Conservation (phyloP, 2,888 invertebrate species). For the Philonicus albiceps region DNA sequence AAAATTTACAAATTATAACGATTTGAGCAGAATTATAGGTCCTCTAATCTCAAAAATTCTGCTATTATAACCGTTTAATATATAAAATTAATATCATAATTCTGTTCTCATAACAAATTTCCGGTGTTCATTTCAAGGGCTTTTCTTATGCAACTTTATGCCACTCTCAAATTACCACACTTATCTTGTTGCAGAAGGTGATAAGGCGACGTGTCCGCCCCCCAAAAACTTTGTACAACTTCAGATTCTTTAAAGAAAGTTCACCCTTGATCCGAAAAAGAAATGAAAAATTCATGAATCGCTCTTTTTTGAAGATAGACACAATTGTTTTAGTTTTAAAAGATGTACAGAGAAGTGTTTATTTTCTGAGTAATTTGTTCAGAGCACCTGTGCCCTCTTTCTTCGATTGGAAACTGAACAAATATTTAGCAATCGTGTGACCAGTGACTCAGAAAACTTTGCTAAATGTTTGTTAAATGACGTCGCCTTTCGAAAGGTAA, state of each 20-base stretch:
- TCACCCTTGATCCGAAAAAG: too few relatives aligned
- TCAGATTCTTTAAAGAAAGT: not conserved
- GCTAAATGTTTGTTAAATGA: not conserved
- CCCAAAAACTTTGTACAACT: not conserved
- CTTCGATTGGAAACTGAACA: not conserved
- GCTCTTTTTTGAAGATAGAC: too few relatives aligned
- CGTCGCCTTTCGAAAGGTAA: not conserved
- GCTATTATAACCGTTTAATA: too few relatives aligned
- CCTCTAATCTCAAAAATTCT: not conserved
- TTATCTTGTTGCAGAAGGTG: not conserved
- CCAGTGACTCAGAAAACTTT: not conserved
- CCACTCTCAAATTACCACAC: not conserved
- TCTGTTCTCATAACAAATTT: not conserved
- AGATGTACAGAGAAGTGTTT: not conserved
- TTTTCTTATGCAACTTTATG: not conserved
- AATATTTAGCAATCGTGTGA: not conserved
- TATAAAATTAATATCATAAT: not conserved
- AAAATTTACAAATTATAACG: not conserved
- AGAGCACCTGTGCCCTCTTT: not conserved
- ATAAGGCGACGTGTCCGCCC: not conserved
- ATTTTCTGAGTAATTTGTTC: not conserved
- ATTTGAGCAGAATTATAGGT: not conserved
- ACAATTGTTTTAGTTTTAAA: not conserved
- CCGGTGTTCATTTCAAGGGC: not conserved
- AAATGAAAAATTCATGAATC: too few relatives aligned